Evolutionary conservation across 1,140 invertebrate species (phyloP).

Genomic region (Macrobrachium rosenbergii): DNA sequence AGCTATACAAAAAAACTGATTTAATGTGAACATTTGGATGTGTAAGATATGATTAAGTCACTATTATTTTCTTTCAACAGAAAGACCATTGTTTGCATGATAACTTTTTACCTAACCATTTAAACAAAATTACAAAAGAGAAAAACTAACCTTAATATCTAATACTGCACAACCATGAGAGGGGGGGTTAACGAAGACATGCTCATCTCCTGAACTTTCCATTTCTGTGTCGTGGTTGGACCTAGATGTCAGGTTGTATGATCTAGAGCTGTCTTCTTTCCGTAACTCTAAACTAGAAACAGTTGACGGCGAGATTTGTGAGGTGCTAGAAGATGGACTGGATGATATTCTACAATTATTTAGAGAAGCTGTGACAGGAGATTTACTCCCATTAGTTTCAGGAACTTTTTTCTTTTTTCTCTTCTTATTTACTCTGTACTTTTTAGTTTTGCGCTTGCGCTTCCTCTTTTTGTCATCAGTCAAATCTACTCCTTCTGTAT

Average conservation of each 20-base stretch:
- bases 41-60: too few relatives aligned
- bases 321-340: constrained; percentile 20
- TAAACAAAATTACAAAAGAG: background rate
- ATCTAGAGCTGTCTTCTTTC: too few relatives aligned
- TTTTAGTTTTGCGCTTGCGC: constrained; percentile 53
- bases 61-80: background rate
- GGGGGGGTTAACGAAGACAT: constrained; percentile 47
- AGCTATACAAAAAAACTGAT: background rate
- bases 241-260: too few relatives aligned
- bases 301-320: background rate
- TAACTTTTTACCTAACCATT: too few relatives aligned
- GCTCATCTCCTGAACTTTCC: constrained; percentile 40
- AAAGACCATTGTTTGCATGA: background rate
- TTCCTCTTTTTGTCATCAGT: constrained; percentile 55
- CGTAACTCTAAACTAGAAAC: too few relatives aligned
- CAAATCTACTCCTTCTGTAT: background rate
- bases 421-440: constrained; percentile 50
- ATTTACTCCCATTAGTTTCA: constrained; percentile 25
- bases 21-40: too few relatives aligned
- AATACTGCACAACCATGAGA: constrained; percentile 55
- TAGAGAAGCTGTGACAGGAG: background rate
- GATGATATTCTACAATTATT: background rate
- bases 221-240: constrained; percentile 5
- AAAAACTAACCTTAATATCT: constrained; percentile 60
- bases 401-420: constrained; percentile 54